A percentile compares a stretch with the other conserved stretches of the same genome.
phyloP scores from a whole-genome alignment of 1,140 invertebrate species.

The Brachionus plicatilis region DNA sequence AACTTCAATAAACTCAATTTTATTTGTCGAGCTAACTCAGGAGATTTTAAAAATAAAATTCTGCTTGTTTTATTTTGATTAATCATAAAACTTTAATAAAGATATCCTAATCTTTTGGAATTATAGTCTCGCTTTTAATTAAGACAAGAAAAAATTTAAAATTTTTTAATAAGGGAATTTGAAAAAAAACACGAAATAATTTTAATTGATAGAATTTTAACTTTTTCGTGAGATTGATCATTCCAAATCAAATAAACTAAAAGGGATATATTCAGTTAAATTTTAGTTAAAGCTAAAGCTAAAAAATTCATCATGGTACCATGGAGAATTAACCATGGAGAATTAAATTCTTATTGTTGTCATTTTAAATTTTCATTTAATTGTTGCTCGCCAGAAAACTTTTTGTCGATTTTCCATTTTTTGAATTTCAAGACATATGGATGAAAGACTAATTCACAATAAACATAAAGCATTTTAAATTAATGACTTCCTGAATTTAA shows the following conservation, averaged over 20 bases:
- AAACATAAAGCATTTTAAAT: conserved; percentile 20
- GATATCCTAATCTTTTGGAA: conserved; percentile 31
- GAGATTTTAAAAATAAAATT: background rate
- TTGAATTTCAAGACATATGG: conserved; percentile 19
- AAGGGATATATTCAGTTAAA: background rate
- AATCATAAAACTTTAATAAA: conserved; percentile 23
- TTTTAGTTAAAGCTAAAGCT: background rate
- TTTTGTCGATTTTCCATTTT: background rate
- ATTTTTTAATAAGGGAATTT: conserved; percentile 18
- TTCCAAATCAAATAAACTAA: background rate
- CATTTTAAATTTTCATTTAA: conserved; percentile 27
- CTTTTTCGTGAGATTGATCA: conserved; percentile 26
- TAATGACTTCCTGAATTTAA: conserved; percentile 36
- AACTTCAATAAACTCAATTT: background rate
- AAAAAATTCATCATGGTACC: background rate
- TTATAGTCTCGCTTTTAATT: conserved; percentile 20
- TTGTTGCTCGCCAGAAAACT: background rate
- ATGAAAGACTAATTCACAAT: conserved; percentile 10
- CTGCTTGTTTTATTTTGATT: conserved; percentile 9
- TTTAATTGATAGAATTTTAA: conserved; percentile 37
- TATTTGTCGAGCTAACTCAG: background rate
- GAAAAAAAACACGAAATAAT: background rate
- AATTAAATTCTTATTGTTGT: conserved; percentile 6
- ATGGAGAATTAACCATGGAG: conserved; percentile 19
- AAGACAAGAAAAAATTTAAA: conserved; percentile 25